phyloP scores from a whole-genome alignment of 2,797 vertebrate species.

The Myripristis jacobus region DNA sequence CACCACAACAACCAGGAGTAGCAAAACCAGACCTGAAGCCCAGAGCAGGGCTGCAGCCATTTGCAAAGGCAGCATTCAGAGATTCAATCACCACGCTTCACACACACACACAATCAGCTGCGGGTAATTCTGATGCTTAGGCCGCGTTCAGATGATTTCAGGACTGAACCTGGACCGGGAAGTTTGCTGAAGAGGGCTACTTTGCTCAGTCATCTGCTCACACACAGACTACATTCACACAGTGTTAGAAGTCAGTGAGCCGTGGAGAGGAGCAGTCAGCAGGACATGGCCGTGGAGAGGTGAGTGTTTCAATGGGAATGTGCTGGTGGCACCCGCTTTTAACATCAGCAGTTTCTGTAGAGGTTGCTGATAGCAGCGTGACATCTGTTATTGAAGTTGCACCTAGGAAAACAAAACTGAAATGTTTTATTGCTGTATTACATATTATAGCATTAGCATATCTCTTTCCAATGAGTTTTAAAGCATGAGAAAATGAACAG shows the following conservation, averaged over 20 bases:
- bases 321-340: not conserved
- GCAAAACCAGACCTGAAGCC: not conserved
- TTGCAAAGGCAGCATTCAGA: not conserved
- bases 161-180: conserved; percentile 25
- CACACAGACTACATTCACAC: conserved; percentile 12
- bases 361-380: not conserved
- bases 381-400: not conserved
- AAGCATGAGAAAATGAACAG: not conserved
- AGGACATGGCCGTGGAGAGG: conserved; percentile 71
- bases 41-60: not conserved
- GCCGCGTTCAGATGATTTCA: conserved; percentile 10
- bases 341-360: conserved; percentile 26
- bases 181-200: conserved; percentile 20
- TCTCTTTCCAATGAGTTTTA: too few species aligned
- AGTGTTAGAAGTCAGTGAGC: conserved; percentile 53
- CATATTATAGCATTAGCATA: not conserved
- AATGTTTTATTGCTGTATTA: not conserved
- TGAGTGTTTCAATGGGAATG: conserved; percentile 61
- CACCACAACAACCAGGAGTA: not conserved
- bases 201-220: conserved; percentile 21
- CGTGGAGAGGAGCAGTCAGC: conserved; percentile 44
- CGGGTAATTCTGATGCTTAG: conserved; percentile 12
- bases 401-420: too few species aligned
- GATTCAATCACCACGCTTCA: not conserved
- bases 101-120: not conserved